Conservation (phyloP, 2,888 invertebrate genomes). For the Oasisia sp. region DNA sequence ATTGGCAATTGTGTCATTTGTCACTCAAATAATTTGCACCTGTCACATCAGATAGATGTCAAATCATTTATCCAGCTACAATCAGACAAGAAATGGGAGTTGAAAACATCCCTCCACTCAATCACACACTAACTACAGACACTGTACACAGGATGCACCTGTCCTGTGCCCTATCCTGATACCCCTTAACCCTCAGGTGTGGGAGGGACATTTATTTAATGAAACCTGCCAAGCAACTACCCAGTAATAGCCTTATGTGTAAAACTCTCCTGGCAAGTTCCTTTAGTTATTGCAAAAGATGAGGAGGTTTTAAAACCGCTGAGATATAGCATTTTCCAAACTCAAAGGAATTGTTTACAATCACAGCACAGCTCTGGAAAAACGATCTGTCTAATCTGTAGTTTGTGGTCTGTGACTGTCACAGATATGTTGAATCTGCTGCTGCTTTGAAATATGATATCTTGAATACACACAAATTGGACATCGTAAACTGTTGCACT, state of each 20-base stretch:
- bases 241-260: neutral
- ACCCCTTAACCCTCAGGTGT: neutral
- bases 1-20: slow-evolving; percentile 6
- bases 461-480: neutral
- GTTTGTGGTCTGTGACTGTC: neutral
- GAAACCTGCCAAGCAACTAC: no score
- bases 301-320: neutral
- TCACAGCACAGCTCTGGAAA: neutral
- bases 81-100: neutral
- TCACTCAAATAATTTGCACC: slow-evolving; percentile 13
- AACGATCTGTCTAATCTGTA: neutral
- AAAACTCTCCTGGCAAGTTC: neutral
- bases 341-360: neutral
- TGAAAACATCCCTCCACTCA: neutral
- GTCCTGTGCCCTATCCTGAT: neutral
- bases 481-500: neutral
- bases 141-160: neutral
- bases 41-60: neutral
- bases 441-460: neutral
- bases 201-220: neutral
- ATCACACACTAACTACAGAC: neutral
- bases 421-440: neutral
- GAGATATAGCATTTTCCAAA: neutral
- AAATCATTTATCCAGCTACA: neutral
- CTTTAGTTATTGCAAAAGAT: neutral